These are phyloP conservation scores for Gymnopithys bicolor DNA, from an alignment of 2,797 vertebrate genomes.

Conservation along the genomic window DNA sequence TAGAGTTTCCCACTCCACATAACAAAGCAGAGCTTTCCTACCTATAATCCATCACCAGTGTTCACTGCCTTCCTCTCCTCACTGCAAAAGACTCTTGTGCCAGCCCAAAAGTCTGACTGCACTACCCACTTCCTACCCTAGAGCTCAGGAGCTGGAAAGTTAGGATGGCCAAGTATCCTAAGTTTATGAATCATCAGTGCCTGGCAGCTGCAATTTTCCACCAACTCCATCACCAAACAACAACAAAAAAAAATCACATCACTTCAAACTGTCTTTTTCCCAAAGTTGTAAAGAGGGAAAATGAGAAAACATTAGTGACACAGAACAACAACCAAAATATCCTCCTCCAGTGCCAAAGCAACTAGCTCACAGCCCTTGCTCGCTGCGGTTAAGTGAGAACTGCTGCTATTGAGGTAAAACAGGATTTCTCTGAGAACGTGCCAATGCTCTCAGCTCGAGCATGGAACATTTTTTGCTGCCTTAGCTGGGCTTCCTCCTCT, in stretches of 20 bases:
- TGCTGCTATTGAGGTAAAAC: neutral
- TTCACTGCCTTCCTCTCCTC: neutral
- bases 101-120: neutral
- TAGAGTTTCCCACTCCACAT: neutral
- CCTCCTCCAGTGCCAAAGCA: neutral
- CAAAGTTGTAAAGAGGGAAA: neutral
- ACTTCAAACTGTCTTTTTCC: neutral
- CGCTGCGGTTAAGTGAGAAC: neutral
- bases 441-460: neutral
- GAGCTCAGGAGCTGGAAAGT: neutral
- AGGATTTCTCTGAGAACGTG: neutral
- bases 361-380: neutral
- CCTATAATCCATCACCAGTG: neutral
- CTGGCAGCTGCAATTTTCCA: neutral
- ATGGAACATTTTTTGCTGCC: neutral
- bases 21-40: neutral
- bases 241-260: neutral
- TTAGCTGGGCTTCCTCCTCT: neutral
- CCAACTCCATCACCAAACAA: neutral
- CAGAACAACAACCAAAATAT: neutral
- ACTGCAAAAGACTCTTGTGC: neutral
- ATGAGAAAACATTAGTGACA: neutral
- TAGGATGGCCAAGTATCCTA: neutral
- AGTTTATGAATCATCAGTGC: neutral
- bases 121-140: neutral